Evolutionary conservation across 2,888 invertebrate genomes (phyloP), one percentile per base, ranked within the genome.

Genomic region (Epinotia bilunana): DNA sequence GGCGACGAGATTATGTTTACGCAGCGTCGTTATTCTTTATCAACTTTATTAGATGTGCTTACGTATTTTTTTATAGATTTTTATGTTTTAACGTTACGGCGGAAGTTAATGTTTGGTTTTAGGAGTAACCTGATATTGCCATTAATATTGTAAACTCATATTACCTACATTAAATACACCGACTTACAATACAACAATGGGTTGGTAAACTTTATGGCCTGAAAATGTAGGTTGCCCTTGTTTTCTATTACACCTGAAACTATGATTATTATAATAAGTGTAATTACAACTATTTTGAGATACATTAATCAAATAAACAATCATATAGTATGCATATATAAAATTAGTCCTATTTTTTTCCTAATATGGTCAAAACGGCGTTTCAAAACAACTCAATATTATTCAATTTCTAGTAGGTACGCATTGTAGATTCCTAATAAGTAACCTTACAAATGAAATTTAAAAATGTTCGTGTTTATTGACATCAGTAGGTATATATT

Each of bases 1-100:
- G 62, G 76, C 65, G 77, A 76, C 76, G 77, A 74, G 78, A 80
- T 80, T 79, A 80, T 78, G 78, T 81, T 82, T 79, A 78, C 80
- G 75, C 70, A 74, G 78, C 73, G 78, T 79, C 79, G 80, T 80
- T 80, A 78, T 81, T 82, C 78, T 79, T 81, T 81, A 79, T 80
- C 79, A 78, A 77, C 77, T 74, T 74, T 74, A 74, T 74, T 72
- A 77, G 70, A 65, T 43, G 72, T 76, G 74, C 65, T 75, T 67
- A 57, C 71, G 70, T 62, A 60, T 72, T 58, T 71, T 71, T 74
- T 70, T 71, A 74, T 74, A 71, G 70, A 60, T 74, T 64, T 64
- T 71, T 74, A 69, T 74, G 69, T 60, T 60, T 71, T 74, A 65
- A 23, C n/a, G 49, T 63, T 46, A 70, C 60, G 70, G 70, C 70